Evolutionary conservation across 2,113 vertebrate genomes (phyloP), one percentile per base, ranked within the genome.

Genomic region (Eira barbara): DNA sequence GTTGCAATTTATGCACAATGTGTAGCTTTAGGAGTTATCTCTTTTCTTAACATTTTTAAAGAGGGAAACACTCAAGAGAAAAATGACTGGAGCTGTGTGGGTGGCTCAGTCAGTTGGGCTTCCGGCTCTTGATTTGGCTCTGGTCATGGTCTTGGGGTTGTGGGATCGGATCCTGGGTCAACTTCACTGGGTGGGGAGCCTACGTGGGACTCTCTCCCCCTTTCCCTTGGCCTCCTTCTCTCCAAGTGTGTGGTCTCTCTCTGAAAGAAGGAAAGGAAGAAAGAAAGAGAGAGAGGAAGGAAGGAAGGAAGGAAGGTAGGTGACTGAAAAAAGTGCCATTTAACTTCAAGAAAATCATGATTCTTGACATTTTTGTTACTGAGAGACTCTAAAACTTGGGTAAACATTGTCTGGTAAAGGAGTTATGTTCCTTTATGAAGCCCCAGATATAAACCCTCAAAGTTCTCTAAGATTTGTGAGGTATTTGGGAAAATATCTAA

Each of bases 301-400:
- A 65, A 31, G 13, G 29, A 34, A 15, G 14, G 31, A 34, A 34
- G 17, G 6, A 2, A 18, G 4, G 2, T n/a, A n/a, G 7, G 4
- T 39, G 91, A 92, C 81, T 96, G 74, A 98, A 97, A 92, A 86
- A 98, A 94, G 93, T 95, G 83, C 59, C 57, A 96, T 98, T 98
- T 97, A 98, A 96, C 97, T 97, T 98, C 85, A 98, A 93, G 92
- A 97, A 98, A 97, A 45, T 87, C 67, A 39, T 89, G 89, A 97
- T 57, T 97, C 89, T 97, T 95, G 82, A 97, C 97, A 98, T 98
- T 97, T 76, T 96, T 84, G 87, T 97, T 47, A 95, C 80, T 82
- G 92, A 97, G 95, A 97, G 95, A 89, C 52, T 97, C 92, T 96
- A 15, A 97, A 95, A 97, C 65, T 93, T 81, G 90, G 80, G 81